Evolutionary conservation across 2,113 vertebrate genomes (phyloP).

Genomic region (Desmodus rotundus): DNA sequence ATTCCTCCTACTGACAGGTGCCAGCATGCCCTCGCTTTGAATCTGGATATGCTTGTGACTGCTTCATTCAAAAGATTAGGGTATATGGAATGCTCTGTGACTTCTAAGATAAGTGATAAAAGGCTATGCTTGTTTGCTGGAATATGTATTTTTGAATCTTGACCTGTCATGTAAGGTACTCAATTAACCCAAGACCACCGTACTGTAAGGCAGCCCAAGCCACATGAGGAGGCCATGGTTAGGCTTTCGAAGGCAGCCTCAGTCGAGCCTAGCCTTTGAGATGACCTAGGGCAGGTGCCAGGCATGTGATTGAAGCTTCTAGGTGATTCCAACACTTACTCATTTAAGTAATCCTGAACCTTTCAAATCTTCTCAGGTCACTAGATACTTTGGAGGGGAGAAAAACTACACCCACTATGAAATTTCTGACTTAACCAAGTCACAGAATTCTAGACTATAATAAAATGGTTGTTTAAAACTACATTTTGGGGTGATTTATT

Average conservation of each 20-base stretch:
- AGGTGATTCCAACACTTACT: background rate
- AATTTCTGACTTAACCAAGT: background rate
- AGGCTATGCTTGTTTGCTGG: background rate
- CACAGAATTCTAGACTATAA: background rate
- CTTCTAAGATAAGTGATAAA: background rate
- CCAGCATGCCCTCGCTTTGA: background rate
- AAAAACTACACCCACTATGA: background rate
- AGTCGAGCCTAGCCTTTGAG: background rate
- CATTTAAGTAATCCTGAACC: background rate
- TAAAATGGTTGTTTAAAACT: background rate
- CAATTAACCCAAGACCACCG: background rate
- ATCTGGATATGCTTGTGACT: background rate
- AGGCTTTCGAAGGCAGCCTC: background rate
- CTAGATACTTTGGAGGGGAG: background rate
- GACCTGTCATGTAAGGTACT: background rate
- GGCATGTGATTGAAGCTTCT: background rate
- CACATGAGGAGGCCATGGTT: accelerated
- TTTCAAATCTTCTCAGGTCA: background rate
- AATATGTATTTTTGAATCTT: background rate
- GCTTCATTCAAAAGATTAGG: background rate
- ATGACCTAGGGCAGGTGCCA: background rate
- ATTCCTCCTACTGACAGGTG: background rate
- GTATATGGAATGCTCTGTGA: background rate
- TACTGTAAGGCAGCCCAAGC: background rate
- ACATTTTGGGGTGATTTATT: background rate